Conservation (phyloP, 2,113 vertebrate genomes). For the Channa maculata region DNA sequence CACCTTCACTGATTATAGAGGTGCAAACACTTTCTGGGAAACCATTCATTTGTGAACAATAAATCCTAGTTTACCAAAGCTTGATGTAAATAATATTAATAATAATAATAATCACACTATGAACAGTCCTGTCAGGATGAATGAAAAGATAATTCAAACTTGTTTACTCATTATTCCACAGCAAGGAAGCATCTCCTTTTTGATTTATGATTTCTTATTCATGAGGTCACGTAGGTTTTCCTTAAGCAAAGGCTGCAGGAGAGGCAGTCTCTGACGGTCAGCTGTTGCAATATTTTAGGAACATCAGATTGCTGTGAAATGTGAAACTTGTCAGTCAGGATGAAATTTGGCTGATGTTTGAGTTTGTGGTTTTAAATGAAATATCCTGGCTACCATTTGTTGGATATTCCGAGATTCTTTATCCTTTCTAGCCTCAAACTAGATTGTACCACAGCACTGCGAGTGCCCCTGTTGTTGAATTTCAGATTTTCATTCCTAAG, state of each 20-base stretch:
- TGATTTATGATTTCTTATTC: constrained; percentile 1
- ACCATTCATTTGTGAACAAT: constrained; percentile 13
- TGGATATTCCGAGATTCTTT: no score
- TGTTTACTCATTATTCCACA: constrained; percentile 16
- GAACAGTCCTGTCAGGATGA: constrained; percentile 1
- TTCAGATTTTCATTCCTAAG: background rate
- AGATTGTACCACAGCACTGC: background rate
- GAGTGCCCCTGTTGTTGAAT: background rate
- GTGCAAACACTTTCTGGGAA: constrained; percentile 16
- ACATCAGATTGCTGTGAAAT: background rate
- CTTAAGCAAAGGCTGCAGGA: no score
- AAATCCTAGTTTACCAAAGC: constrained; percentile 3
- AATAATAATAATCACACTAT: background rate
- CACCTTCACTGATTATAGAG: constrained; percentile 24
- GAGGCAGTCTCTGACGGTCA: no score
- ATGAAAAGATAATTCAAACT: constrained; percentile 6
- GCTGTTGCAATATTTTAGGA: background rate
- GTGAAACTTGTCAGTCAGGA: background rate
- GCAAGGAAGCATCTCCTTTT: background rate
- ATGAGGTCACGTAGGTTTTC: no score
- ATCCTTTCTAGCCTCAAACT: no score
- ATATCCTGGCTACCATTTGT: no score
- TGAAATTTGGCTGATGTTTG: no score
- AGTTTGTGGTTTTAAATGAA: no score
- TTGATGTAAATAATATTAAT: constrained; percentile 4